Evolutionary conservation across 1,140 invertebrate species (phyloP), one percentile per base, ranked within the genome.

Genomic region (Helicoverpa armigera): DNA sequence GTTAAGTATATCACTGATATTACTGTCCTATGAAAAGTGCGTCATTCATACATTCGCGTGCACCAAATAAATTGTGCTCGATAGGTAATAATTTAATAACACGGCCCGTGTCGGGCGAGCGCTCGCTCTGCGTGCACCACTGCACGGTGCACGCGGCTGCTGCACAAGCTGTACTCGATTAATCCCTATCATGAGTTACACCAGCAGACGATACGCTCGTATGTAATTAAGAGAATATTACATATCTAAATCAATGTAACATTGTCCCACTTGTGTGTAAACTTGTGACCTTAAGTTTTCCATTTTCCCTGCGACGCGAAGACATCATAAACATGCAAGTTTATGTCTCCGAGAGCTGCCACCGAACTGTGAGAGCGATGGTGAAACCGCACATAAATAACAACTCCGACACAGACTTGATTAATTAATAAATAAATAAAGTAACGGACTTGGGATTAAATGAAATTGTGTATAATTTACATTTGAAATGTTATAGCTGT

Each of bases 401-500:
- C 18, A 10, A 53, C 13, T 23, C 16, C 3, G 14, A 70, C 11
- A n/a, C 9, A 70, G 35, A 10, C 31, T 69, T 51, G 67, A 70
- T 51, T 70, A 72, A 72, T 54, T 54, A 54, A 72, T 54, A 29
- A 72, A 53, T 54, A 72, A 58, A 58, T 58, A 23, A 72, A 29
- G 23, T 72, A 54, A 54, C 50, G 31, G 18, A 60, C 4, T 9
- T 18, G 58, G 31, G 63, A 67, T 48, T 63, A 72, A 54, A 54
- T 13, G 50, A 54, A 56, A 72, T 29, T 54, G 29, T 67, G 31
- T 67, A 54, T 72, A 72, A 72, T 72, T 72, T 72, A 53, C 51
- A 72, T 72, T 72, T 72, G 2, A 72, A 72, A 72, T 72, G 23
- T 54, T 72, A 70, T 43, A 70, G 50, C 67, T 70, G 43, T 70